Conservation (phyloP, 2,113 vertebrate species). For the Polypterus senegalus region DNA sequence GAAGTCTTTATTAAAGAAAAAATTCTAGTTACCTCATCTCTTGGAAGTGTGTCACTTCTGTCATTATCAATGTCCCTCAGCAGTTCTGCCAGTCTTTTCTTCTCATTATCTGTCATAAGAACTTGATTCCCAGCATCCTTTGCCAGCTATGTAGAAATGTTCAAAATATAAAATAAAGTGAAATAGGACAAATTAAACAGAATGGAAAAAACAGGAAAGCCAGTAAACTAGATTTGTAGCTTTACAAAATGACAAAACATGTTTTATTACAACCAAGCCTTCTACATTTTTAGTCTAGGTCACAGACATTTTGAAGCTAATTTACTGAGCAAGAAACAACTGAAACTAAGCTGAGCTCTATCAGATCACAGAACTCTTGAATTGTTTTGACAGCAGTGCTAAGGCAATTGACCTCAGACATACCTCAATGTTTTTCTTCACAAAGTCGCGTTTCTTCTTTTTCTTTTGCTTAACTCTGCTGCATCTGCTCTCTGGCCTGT, state of each 20-base stretch:
- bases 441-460: slow-evolving; percentile 61
- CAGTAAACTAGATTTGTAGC: neutral
- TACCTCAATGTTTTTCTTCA: slow-evolving; percentile 86
- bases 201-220: neutral
- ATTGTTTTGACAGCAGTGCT: too few species aligned
- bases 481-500: slow-evolving; percentile 24
- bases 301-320: too few species aligned
- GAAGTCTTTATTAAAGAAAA: neutral
- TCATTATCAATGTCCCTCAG: slow-evolving; percentile 52
- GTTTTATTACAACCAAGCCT: too few species aligned
- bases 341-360: too few species aligned
- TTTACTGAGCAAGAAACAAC: too few species aligned
- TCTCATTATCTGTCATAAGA: slow-evolving; percentile 63
- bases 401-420: slow-evolving; percentile 35
- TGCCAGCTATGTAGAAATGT: slow-evolving; percentile 49
- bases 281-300: too few species aligned
- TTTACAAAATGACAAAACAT: too few species aligned
- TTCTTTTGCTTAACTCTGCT: slow-evolving; percentile 18
- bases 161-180: slow-evolving; percentile 7
- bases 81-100: slow-evolving; percentile 61
- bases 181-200: neutral
- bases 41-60: slow-evolving; percentile 25
- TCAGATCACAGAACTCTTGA: too few species aligned
- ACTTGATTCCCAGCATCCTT: slow-evolving; percentile 49
- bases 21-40: slow-evolving; percentile 41